Conservation (phyloP, 2,113 vertebrate species). For the Todiramphus chloris region DNA sequence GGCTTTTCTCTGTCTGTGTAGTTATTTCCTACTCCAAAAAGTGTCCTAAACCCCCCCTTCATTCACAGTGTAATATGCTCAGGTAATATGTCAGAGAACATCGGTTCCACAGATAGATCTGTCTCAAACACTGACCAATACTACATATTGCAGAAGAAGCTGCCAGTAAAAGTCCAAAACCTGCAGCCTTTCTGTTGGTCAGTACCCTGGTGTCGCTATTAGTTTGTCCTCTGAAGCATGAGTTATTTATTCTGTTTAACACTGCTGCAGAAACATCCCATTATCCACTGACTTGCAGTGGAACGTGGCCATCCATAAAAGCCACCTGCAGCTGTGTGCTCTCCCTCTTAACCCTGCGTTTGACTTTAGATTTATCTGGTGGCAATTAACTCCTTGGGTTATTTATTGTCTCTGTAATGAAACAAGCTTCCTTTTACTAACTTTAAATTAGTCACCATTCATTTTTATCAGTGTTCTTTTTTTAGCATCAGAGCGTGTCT, state of each 20-base stretch:
- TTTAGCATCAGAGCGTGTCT: background rate
- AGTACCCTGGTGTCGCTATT: background rate
- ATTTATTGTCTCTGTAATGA: background rate
- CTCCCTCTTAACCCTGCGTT: accelerated
- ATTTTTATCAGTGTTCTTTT: background rate
- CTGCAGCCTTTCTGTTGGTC: background rate
- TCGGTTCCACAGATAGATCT: background rate
- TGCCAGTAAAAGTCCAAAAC: background rate
- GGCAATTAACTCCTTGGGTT: background rate
- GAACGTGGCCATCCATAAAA: background rate
- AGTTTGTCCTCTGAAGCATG: background rate
- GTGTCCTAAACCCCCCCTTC: background rate
- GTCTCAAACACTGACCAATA: background rate
- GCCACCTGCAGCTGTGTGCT: background rate
- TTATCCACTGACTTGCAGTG: background rate
- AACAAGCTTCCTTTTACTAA: background rate
- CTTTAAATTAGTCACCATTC: background rate
- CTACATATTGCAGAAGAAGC: background rate
- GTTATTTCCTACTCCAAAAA: background rate
- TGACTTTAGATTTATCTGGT: background rate
- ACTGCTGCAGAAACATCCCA: background rate
- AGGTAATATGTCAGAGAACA: background rate
- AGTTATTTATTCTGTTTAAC: background rate
- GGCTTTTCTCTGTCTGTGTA: background rate
- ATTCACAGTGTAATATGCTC: background rate